Conservation (phyloP, 2,888 invertebrate species). For the Amiota communis region DNA sequence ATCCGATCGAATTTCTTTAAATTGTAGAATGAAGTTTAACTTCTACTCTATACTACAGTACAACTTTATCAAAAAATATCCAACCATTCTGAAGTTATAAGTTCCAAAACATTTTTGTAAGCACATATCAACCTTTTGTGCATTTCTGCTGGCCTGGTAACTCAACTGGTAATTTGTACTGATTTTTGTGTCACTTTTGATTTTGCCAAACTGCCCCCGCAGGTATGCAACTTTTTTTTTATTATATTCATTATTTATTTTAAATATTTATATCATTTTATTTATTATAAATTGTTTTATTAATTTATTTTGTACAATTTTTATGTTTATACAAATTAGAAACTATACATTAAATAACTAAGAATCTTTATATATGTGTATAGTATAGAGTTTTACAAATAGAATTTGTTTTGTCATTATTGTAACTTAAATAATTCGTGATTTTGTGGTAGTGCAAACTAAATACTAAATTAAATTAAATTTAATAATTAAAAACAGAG, state of each 20-base stretch:
- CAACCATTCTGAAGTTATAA: too few species aligned
- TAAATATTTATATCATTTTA: neutral
- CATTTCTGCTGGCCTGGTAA: too few species aligned
- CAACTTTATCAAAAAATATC: too few species aligned
- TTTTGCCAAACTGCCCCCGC: neutral
- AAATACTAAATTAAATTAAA: slow-evolving; percentile 8
- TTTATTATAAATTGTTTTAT: slow-evolving; percentile 24
- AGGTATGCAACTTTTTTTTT: neutral
- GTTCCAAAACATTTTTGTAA: too few species aligned
- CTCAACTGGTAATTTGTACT: too few species aligned
- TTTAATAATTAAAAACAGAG: neutral
- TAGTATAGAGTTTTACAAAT: slow-evolving; percentile 11
- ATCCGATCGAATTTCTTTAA: too few species aligned
- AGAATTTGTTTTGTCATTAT: slow-evolving; percentile 19
- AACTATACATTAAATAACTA: slow-evolving; percentile 27
- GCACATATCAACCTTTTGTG: too few species aligned
- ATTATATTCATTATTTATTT: neutral
- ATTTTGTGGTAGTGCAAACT: neutral
- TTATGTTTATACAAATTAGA: slow-evolving; percentile 45
- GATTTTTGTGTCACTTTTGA: neutral
- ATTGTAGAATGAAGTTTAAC: too few species aligned
- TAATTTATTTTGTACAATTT: slow-evolving; percentile 64
- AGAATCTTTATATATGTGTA: too few species aligned
- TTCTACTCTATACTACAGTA: too few species aligned
- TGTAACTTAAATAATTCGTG: slow-evolving; percentile 12